A percentile compares a stretch with the other conserved stretches of the same genome.
Conservation (phyloP, 2,888 invertebrate genomes). For the Zaprionus obscuricornis region DNA sequence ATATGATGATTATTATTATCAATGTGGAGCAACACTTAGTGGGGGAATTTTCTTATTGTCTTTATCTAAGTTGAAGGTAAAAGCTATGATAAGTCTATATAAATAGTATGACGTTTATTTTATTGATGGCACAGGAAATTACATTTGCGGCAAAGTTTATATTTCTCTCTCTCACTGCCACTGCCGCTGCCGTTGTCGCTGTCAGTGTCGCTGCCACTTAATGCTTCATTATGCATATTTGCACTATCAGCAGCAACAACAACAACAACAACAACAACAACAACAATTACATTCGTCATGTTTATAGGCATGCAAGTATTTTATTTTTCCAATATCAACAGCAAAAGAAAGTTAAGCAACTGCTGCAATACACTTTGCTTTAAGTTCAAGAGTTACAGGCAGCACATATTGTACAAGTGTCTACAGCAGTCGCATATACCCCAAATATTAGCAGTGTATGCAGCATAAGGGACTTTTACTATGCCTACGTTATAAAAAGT, state of each 20-base stretch:
- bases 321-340: conserved; percentile 37
- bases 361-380: too few relatives aligned
- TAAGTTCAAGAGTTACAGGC: too few relatives aligned
- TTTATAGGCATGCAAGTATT: conserved; percentile 27
- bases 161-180: conserved; percentile 18
- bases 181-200: neutral
- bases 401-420: too few relatives aligned
- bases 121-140: conserved; percentile 56
- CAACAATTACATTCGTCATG: conserved; percentile 43
- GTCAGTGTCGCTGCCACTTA: conserved; percentile 26
- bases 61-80: neutral
- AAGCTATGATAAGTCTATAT: conserved; percentile 8
- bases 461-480: conserved; percentile 58
- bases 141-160: conserved; percentile 16
- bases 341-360: too few relatives aligned
- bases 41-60: conserved; percentile 1
- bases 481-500: conserved; percentile 40
- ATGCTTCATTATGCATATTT: conserved; percentile 57
- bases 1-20: neutral
- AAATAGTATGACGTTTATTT: neutral
- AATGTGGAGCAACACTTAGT: neutral
- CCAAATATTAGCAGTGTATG: conserved; percentile 3
- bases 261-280: conserved; percentile 17
- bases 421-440: neutral
- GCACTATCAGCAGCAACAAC: conserved; percentile 54